Conservation (phyloP, 2,113 vertebrate species). For the Dicentrarchus labrax region DNA sequence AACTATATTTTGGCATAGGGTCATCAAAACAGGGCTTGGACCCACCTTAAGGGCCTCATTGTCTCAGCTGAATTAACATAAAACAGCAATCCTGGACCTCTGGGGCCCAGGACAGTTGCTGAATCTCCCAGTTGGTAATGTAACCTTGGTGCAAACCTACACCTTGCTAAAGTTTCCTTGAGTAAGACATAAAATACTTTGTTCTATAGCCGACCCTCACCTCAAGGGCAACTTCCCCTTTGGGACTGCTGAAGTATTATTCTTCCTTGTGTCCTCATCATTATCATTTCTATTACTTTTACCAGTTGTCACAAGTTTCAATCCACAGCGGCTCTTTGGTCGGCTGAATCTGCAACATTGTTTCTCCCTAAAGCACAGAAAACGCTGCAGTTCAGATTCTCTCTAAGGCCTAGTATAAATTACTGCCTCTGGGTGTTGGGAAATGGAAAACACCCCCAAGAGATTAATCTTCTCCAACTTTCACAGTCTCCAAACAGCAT, state of each 20-base stretch:
- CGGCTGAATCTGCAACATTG: slow-evolving; percentile 33
- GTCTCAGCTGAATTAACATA: no score
- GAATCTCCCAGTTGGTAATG: neutral
- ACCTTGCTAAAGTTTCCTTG: neutral
- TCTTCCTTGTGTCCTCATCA: slow-evolving; percentile 1
- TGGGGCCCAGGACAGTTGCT: neutral
- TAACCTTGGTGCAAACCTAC: neutral
- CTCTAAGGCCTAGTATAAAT: slow-evolving; percentile 59
- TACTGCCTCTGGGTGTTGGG: slow-evolving; percentile 39
- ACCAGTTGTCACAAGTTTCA: slow-evolving; percentile 24
- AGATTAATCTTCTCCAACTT: slow-evolving; percentile 74
- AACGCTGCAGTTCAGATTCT: slow-evolving; percentile 33
- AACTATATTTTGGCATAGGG: neutral
- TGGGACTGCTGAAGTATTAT: neutral
- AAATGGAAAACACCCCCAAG: slow-evolving; percentile 64
- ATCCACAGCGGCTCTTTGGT: slow-evolving; percentile 18
- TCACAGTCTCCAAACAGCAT: slow-evolving; percentile 38
- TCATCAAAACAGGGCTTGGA: neutral
- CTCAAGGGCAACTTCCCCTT: neutral
- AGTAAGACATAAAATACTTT: neutral
- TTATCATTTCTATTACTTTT: slow-evolving; percentile 9
- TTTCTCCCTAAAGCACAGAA: slow-evolving; percentile 38
- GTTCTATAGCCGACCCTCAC: neutral
- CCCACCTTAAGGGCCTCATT: no score
- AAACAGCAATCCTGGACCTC: neutral